Percentiles rank a stretch among this genome's conserved stretches.
Evolutionary conservation across 2,113 vertebrate species (phyloP).

Genomic region (Cathartes aura): DNA sequence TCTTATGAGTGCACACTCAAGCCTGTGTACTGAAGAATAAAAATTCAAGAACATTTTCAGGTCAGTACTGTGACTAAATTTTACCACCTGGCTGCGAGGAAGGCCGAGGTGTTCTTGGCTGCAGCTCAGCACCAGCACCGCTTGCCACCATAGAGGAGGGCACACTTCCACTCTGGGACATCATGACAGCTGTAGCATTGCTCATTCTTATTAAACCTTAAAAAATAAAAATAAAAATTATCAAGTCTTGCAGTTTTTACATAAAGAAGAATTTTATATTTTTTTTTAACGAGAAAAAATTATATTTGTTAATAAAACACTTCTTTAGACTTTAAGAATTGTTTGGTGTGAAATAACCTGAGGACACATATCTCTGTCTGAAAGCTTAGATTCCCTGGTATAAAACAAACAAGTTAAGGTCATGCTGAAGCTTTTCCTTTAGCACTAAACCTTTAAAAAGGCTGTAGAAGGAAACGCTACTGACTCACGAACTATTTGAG

Average conservation of each 20-base stretch:
- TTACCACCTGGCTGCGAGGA: constrained; percentile 89
- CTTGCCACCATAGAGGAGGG: constrained; percentile 85
- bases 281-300: background rate
- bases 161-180: constrained; percentile 85
- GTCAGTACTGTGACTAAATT: background rate
- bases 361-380: background rate
- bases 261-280: background rate
- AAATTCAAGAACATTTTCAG: background rate
- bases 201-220: constrained; percentile 87
- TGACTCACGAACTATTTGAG: background rate
- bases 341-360: background rate
- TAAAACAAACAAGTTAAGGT: background rate
- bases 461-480: background rate
- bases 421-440: background rate
- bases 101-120: constrained; percentile 87
- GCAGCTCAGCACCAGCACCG: constrained; percentile 87
- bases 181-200: constrained; percentile 87
- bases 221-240: background rate
- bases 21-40: background rate
- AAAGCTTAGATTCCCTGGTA: background rate
- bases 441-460: background rate
- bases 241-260: background rate
- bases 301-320: background rate
- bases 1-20: background rate
- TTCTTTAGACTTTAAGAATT: background rate